Base-by-base conservation (phyloP, 2,113 vertebrate species). In the Tetraodon nigroviridis region DNA sequence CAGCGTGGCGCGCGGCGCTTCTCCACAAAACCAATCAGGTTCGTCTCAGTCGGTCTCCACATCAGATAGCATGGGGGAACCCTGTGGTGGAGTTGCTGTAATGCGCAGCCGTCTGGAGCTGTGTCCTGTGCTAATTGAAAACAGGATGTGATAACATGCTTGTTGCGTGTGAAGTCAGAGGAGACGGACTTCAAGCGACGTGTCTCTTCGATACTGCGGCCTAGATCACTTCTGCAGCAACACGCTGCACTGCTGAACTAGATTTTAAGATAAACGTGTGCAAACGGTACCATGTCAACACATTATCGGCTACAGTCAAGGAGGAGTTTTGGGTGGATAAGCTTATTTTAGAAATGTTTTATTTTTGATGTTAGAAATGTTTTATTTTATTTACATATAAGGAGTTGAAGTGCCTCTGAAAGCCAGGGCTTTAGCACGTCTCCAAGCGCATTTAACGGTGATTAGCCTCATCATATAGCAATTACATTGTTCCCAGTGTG, bases 61-160 rank as follows among this genome's bases (percentile, higher is more conserved):
- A 82, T 90, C 86, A 81, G 76, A 76, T 84, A 78, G 76, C 24
- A 46, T 16, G 12, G 62, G 70, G 75, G 69, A 80, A 82, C 87
- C 67, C 81, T 79, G 76, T 83, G 83, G 81, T 85, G 78, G 72
- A 74, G 58, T 77, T 80, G 69, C 69, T 76, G 76, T 63, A 76
- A 68, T 73, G 73, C 66, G 62, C 73, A 69, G 73, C 71, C 81
- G 62, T 77, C 72, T 82, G 63, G 79, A 80, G 81, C 60, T 78
- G 77, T 70, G 73, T 71, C 70, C 76, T 67, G 58, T 69, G 84
- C 76, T 86, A 89, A 89, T 88, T 90, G 85, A 88, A 88, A 88
- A 84, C 74, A 74, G 75, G 74, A 79, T 67, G 80, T 49, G 77
- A 80, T 83, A 84, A 84, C 82, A 77, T 64, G 78, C 73, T 78